These are phyloP conservation scores for Enteromius trimaculatus DNA, from an alignment of 2,797 vertebrate species.

Conservation along the genomic window DNA sequence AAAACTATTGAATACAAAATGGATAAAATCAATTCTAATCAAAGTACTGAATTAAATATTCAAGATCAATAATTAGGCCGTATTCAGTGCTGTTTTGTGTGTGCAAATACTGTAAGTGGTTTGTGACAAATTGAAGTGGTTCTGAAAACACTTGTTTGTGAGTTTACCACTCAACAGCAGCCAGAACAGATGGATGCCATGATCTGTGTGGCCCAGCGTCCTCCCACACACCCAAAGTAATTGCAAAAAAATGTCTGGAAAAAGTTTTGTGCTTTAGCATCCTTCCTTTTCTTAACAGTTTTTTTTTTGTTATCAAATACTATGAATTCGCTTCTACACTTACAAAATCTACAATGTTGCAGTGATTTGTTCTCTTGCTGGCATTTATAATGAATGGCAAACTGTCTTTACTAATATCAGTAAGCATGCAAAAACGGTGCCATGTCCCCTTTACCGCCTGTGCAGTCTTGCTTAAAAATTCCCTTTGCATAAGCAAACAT, in stretches of 20 bases:
- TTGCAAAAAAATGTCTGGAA: neutral
- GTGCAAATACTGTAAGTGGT: neutral
- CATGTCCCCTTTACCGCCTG: neutral
- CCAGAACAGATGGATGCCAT: slow-evolving; percentile 35
- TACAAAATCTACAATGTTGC: neutral
- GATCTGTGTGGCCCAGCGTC: slow-evolving; percentile 9
- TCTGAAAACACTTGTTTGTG: slow-evolving; percentile 30
- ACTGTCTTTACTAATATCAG: slow-evolving; percentile 15
- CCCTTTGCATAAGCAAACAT: slow-evolving; percentile 27
- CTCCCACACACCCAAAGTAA: slow-evolving; percentile 32
- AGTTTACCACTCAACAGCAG: slow-evolving; percentile 17
- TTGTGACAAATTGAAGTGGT: slow-evolving; percentile 24
- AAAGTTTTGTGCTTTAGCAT: neutral
- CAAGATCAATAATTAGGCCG: neutral
- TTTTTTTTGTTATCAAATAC: neutral
- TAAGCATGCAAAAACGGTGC: neutral
- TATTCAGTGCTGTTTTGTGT: neutral
- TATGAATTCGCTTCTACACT: neutral
- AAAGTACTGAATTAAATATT: neutral
- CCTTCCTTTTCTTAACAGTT: neutral
- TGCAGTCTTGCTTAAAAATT: slow-evolving; percentile 30
- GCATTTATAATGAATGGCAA: slow-evolving; percentile 30
- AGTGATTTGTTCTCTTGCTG: neutral
- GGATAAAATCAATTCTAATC: neutral
- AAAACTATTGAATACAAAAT: neutral